These are phyloP conservation scores for Agriopis leucophaearia DNA, from an alignment of 2,888 invertebrate species.

Conservation along the genomic window DNA sequence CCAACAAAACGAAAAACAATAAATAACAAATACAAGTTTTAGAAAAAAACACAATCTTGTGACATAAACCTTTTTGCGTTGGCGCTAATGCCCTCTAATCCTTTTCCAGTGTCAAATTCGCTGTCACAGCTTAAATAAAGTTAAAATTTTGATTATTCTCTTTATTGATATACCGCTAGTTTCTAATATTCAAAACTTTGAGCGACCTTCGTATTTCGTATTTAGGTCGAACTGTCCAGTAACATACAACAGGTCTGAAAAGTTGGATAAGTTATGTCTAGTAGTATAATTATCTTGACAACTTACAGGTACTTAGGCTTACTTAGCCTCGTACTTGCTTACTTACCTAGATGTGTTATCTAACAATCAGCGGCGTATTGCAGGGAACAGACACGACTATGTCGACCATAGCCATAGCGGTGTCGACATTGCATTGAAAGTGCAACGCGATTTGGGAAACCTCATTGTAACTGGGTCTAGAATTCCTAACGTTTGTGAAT, in stretches of 20 bases:
- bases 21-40: neutral
- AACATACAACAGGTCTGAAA: neutral
- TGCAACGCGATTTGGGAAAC: constrained; percentile 57
- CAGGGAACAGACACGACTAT: constrained; percentile 52
- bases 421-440: constrained; percentile 66
- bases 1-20: no score
- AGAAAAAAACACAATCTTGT: neutral
- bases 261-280: constrained; percentile 1
- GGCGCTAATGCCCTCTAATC: no score
- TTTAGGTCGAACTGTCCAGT: constrained; percentile 3
- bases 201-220: constrained; percentile 8
- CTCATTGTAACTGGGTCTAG: neutral
- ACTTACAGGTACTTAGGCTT: neutral
- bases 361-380: constrained; percentile 46
- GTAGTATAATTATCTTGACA: neutral
- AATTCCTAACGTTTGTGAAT: constrained; percentile 7
- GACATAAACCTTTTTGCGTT: no score
- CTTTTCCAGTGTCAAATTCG: neutral
- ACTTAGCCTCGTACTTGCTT: neutral
- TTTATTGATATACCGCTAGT: neutral
- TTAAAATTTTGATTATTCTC: neutral
- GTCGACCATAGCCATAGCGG: no score
- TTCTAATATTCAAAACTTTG: neutral
- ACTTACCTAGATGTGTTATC: constrained; percentile 13
- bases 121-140: neutral